These are phyloP conservation scores for Coregonus ussuriensis DNA, from an alignment of 2,797 vertebrate genomes.

Conservation along the genomic window DNA sequence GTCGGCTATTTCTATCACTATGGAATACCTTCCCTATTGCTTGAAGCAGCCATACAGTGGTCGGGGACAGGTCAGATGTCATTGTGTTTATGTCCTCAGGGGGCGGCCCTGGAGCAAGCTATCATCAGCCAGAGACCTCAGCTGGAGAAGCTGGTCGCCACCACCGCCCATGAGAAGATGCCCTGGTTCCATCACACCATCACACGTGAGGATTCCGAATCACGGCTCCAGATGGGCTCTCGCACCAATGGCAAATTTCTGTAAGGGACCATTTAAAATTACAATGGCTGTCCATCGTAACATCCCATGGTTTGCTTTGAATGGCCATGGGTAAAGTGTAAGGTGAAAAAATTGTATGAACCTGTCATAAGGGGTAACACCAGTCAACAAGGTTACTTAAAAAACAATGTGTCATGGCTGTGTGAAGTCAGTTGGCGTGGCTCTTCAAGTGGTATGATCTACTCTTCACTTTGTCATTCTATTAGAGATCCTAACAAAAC, in stretches of 20 bases:
- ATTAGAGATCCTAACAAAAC: too few species aligned
- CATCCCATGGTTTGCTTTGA: not conserved
- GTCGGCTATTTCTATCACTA: not conserved
- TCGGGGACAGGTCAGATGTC: not conserved
- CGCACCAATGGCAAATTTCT: conserved; percentile 89
- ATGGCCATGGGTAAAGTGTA: too few species aligned
- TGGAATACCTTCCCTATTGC: not conserved
- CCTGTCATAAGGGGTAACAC: too few species aligned
- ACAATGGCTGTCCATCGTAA: too few species aligned
- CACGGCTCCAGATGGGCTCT: conserved; percentile 76
- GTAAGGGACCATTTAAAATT: conserved; percentile 74
- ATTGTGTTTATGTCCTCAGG: conserved; percentile 67
- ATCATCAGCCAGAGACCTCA: conserved; percentile 97
- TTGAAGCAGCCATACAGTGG: not conserved
- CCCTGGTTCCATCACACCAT: conserved; percentile 95
- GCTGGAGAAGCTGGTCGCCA: conserved; percentile 93
- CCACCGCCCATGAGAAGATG: conserved; percentile 94
- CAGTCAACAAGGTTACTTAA: too few species aligned
- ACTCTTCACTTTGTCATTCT: too few species aligned
- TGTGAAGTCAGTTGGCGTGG: too few species aligned
- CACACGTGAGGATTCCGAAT: conserved; percentile 85
- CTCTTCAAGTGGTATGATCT: too few species aligned
- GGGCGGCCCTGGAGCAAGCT: conserved; percentile 90
- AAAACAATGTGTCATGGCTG: too few species aligned
- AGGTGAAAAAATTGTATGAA: too few species aligned